phyloP scores from a whole-genome alignment of 2,888 invertebrate species.

The Poecilobothrus nobilitatus region DNA sequence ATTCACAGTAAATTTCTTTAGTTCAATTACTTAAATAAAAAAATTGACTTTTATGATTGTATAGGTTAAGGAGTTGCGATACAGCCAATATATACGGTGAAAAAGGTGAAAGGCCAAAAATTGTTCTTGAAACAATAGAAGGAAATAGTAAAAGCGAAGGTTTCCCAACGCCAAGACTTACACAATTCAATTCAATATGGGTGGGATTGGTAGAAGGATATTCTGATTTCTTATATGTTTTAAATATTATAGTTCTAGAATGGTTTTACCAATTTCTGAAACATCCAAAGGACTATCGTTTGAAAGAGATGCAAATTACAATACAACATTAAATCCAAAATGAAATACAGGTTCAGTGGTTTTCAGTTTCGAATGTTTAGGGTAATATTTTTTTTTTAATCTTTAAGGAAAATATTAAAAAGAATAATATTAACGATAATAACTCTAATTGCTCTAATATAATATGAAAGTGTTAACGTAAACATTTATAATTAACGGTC shows the following conservation, averaged over 20 bases:
- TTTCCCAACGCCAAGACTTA: conserved; percentile 20
- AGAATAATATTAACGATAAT: too few relatives aligned
- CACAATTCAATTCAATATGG: conserved; percentile 24
- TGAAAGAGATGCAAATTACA: conserved; percentile 43
- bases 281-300: conserved; percentile 44
- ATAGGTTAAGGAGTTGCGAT: conserved; percentile 37
- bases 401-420: too few relatives aligned
- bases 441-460: too few relatives aligned
- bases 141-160: conserved; percentile 34
- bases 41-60: not conserved
- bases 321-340: conserved; percentile 24
- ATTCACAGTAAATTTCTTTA: conserved; percentile 25
- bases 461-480: too few relatives aligned
- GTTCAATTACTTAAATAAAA: not conserved
- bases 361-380: conserved; percentile 32
- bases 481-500: too few relatives aligned
- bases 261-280: conserved; percentile 24
- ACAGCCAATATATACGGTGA: conserved; percentile 34
- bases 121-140: conserved; percentile 32
- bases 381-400: too few relatives aligned
- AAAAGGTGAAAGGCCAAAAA: conserved; percentile 33
- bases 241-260: conserved; percentile 33
- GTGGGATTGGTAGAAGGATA: conserved; percentile 26
- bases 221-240: conserved; percentile 34
- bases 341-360: conserved; percentile 33